Percentiles rank a stretch among this genome's conserved stretches.
Evolutionary conservation across 1,140 invertebrate species (phyloP).

Genomic region (Anastrepha ludens): DNA sequence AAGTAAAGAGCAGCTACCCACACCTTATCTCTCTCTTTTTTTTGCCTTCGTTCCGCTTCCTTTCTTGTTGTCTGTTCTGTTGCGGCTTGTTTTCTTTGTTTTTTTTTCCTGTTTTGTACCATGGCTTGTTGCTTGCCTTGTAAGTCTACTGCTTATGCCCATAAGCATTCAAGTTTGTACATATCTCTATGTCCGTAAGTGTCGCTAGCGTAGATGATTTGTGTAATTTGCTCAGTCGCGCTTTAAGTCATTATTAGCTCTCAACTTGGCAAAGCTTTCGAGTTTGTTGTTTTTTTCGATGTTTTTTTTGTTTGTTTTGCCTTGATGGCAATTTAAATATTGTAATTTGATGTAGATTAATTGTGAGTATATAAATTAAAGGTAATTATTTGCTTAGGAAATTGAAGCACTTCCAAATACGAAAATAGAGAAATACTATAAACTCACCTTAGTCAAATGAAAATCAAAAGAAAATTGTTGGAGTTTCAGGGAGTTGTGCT

Average conservation of each 20-base stretch:
- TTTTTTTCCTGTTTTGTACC: background rate
- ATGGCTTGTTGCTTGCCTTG: background rate
- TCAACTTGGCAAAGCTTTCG: conserved; percentile 58
- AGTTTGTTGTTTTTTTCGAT: no score
- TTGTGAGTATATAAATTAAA: conserved; percentile 5
- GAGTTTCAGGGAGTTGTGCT: no score
- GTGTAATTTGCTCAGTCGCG: conserved; percentile 60
- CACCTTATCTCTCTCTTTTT: background rate
- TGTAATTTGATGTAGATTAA: conserved; percentile 34
- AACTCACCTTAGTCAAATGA: no score
- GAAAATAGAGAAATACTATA: no score
- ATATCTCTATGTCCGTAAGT: conserved; percentile 9
- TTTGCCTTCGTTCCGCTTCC: background rate
- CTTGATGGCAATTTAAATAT: conserved; percentile 30
- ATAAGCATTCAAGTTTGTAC: conserved; percentile 61
- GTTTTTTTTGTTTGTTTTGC: background rate
- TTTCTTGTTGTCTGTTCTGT: background rate
- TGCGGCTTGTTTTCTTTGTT: background rate
- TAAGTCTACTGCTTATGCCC: conserved; percentile 59
- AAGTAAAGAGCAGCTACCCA: background rate
- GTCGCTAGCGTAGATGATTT: conserved; percentile 29
- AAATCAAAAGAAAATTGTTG: no score
- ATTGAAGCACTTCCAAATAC: background rate
- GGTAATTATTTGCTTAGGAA: conserved; percentile 13
- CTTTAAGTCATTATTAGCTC: conserved; percentile 72